A percentile compares a stretch with the other conserved stretches of the same genome.
Evolutionary conservation across 2,113 vertebrate species (phyloP).

Genomic region (Anguilla japonica): DNA sequence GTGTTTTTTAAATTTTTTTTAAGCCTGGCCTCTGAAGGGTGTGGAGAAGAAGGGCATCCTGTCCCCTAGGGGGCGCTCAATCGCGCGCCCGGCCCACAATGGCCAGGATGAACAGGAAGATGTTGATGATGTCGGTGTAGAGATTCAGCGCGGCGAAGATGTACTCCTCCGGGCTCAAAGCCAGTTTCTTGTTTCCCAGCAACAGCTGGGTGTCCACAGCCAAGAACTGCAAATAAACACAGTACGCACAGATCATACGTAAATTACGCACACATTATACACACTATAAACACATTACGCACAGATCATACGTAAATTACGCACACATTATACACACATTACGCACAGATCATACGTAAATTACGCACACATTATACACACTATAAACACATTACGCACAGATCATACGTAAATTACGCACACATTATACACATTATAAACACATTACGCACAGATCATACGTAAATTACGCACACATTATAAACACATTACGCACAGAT

Average conservation of each 20-base stretch:
- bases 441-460: constrained; percentile 75
- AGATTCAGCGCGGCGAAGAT: constrained; percentile 90
- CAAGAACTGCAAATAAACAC: constrained; percentile 78
- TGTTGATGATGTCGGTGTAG: constrained; percentile 97
- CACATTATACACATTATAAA: no score
- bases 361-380: no score
- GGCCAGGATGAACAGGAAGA: constrained; percentile 90
- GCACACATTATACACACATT: no score
- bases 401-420: no score
- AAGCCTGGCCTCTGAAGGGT: not conserved
- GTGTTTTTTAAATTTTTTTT: not conserved
- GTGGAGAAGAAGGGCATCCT: not conserved
- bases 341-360: no score
- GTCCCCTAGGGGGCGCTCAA: constrained; percentile 45
- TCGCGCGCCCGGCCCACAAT: constrained; percentile 87
- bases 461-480: not conserved
- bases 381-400: no score
- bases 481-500: not conserved
- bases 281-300: no score
- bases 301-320: no score
- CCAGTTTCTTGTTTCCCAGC: constrained; percentile 91
- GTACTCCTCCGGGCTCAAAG: constrained; percentile 91
- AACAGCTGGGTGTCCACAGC: constrained; percentile 94
- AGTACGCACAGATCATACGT: constrained; percentile 39
- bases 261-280: no score